Evolutionary conservation across 2,888 invertebrate species (phyloP).

Genomic region (Tipula vernalis): DNA sequence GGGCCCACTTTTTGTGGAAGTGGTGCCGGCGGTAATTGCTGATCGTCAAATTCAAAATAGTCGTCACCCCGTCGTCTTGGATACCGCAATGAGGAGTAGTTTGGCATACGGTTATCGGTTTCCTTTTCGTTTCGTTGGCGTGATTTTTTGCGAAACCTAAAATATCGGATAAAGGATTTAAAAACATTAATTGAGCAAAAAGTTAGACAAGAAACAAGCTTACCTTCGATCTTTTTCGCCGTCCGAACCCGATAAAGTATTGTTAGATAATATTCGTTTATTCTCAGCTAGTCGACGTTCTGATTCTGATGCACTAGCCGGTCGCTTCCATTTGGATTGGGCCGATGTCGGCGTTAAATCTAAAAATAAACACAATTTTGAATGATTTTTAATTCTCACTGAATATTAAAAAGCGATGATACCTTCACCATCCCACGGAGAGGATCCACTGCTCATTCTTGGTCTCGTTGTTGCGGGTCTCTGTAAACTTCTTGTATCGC

Average conservation of each 20-base stretch:
- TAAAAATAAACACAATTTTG: constrained; percentile 7
- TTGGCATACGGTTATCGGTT: constrained; percentile 26
- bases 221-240: constrained; percentile 43
- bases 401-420: background rate
- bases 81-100: constrained; percentile 19
- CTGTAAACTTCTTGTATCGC: constrained; percentile 30
- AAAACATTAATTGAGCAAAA: background rate
- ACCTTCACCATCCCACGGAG: constrained; percentile 45
- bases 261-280: constrained; percentile 24
- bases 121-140: constrained; percentile 35
- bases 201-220: constrained; percentile 12
- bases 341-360: constrained; percentile 20
- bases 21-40: background rate
- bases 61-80: constrained; percentile 31
- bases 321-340: constrained; percentile 40
- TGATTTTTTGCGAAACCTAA: constrained; percentile 36
- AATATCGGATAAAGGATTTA: background rate
- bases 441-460: constrained; percentile 35
- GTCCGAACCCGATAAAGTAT: constrained; percentile 38
- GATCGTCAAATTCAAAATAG: constrained; percentile 28
- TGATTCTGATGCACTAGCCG: constrained; percentile 42
- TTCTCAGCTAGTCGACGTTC: constrained; percentile 33
- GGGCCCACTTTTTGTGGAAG: background rate
- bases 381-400: background rate
- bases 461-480: constrained; percentile 24